Percentiles rank a stretch among this genome's conserved stretches.
phyloP scores from a whole-genome alignment of 2,888 invertebrate species.

The Leuctra nigra region DNA sequence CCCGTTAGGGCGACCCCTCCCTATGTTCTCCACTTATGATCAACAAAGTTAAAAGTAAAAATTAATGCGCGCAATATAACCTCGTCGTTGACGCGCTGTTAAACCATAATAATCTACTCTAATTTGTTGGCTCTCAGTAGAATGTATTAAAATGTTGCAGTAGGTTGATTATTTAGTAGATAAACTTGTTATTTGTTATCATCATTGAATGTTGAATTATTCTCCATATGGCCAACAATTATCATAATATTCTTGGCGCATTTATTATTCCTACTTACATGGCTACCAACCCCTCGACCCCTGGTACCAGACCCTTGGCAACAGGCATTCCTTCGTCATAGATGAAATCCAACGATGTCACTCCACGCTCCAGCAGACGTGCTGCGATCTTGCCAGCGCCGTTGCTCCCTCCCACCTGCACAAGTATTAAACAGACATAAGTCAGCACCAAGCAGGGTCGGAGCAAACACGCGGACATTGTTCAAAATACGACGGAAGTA shows the following conservation, averaged over 20 bases:
- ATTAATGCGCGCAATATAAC: no score
- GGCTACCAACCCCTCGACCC: constrained; percentile 35
- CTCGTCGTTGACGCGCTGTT: no score
- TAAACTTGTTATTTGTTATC: not conserved
- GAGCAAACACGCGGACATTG: no score
- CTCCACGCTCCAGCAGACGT: constrained; percentile 34
- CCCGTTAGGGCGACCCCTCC: no score
- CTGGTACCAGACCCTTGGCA: constrained; percentile 38
- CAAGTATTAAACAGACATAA: no score
- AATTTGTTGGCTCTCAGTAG: no score
- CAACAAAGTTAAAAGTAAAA: no score
- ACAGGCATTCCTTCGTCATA: constrained; percentile 45
- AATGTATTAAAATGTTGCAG: no score
- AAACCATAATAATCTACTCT: no score
- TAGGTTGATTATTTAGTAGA: not conserved
- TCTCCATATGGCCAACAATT: constrained; percentile 20
- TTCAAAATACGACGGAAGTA: no score
- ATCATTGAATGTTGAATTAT: not conserved
- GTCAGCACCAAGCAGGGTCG: not conserved
- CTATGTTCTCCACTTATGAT: no score
- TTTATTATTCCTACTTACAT: constrained; percentile 8
- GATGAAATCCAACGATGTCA: constrained; percentile 40
- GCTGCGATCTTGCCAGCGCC: constrained; percentile 39
- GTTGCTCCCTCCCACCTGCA: constrained; percentile 35
- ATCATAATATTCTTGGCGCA: no score